Conservation (phyloP, 2,113 vertebrate species). For the Mustela lutreola region DNA sequence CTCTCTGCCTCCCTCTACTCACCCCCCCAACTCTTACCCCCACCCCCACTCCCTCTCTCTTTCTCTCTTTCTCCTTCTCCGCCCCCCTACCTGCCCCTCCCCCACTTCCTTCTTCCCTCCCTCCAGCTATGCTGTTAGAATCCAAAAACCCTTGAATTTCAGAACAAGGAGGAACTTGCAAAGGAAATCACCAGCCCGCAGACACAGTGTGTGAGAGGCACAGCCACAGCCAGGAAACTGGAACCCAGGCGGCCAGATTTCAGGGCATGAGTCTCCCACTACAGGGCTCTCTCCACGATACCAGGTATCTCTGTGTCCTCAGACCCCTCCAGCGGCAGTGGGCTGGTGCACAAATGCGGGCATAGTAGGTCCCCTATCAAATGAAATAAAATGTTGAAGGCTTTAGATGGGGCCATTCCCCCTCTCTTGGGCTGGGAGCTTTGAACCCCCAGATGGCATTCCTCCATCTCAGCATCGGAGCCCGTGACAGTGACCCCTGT, state of each 20-base stretch:
- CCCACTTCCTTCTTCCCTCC: rapidly evolving
- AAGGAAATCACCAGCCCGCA: not conserved
- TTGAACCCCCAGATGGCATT: rapidly evolving
- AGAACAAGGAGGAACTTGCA: not conserved
- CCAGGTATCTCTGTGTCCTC: rapidly evolving
- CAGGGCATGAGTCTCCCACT: too few species aligned
- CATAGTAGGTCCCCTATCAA: rapidly evolving
- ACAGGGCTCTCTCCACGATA: rapidly evolving
- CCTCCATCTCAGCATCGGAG: not conserved
- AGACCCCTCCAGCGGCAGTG: rapidly evolving
- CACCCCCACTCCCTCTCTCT: rapidly evolving
- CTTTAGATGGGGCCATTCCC: not conserved
- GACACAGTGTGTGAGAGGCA: not conserved
- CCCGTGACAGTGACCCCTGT: not conserved
- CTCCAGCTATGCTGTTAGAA: not conserved
- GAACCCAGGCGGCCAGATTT: not conserved
- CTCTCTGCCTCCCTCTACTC: too few species aligned
- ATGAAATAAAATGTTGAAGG: not conserved
- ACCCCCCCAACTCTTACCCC: not conserved
- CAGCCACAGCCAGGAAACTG: rapidly evolving
- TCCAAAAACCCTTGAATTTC: not conserved
- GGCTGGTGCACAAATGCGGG: too few species aligned
- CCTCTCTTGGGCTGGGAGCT: too few species aligned
- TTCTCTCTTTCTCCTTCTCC: too few species aligned
- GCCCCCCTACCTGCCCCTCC: rapidly evolving